Evolutionary conservation across 2,888 invertebrate genomes (phyloP).

Genomic region (Lycia hirtaria): DNA sequence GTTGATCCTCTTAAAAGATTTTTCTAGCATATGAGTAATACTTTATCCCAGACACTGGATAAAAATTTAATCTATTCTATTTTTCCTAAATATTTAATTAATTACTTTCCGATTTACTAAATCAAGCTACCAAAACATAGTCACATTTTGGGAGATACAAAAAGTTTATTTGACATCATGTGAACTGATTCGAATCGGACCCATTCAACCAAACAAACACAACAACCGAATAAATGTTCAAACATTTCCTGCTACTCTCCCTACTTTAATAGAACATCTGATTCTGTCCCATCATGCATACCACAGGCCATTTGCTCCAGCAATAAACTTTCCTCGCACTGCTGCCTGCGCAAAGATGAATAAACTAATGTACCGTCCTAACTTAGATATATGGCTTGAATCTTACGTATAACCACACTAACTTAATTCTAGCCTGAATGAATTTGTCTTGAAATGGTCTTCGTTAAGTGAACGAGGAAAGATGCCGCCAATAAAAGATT

Average conservation of each 20-base stretch:
- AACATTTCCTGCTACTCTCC: background rate
- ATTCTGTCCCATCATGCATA: conserved; percentile 41
- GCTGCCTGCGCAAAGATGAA: conserved; percentile 47
- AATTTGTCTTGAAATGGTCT: conserved; percentile 21
- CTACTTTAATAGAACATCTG: conserved; percentile 2
- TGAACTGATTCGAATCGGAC: too few relatives aligned
- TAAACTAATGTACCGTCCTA: conserved; percentile 46
- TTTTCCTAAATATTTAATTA: too few relatives aligned
- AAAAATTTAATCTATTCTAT: too few relatives aligned
- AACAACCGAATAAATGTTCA: background rate
- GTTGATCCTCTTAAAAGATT: too few relatives aligned
- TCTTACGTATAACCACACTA: conserved; percentile 16
- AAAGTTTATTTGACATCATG: too few relatives aligned
- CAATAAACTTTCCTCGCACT: conserved; percentile 48
- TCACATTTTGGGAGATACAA: too few relatives aligned
- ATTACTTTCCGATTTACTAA: too few relatives aligned
- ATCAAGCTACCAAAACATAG: too few relatives aligned
- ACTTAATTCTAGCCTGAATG: conserved; percentile 6
- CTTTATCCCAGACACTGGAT: too few relatives aligned
- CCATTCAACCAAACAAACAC: background rate
- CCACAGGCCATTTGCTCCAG: conserved; percentile 47
- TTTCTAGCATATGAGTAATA: too few relatives aligned
- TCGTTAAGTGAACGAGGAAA: conserved; percentile 12
- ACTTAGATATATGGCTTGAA: conserved; percentile 31
- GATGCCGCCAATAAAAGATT: conserved; percentile 3